Conservation (phyloP, 2,113 vertebrate species). For the Symphodus melops region DNA sequence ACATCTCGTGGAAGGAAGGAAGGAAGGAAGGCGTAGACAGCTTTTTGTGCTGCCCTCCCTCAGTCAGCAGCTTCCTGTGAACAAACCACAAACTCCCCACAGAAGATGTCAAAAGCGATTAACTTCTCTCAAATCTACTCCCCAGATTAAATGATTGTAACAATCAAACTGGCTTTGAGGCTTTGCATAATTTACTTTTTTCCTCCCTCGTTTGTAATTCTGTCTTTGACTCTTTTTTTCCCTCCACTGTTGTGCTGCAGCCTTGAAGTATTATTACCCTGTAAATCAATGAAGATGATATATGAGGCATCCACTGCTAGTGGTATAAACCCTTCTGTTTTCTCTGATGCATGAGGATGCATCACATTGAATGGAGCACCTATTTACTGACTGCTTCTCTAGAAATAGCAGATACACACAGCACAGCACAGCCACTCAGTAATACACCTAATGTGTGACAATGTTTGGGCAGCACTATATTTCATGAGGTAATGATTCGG, state of each 20-base stretch:
- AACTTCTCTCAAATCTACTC: conserved; percentile 68
- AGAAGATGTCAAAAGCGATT: conserved; percentile 73
- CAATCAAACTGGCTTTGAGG: conserved; percentile 74
- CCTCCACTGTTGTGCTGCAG: conserved; percentile 57
- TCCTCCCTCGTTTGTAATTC: conserved; percentile 44
- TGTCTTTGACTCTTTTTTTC: conserved; percentile 50
- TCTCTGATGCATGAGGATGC: conserved; percentile 71
- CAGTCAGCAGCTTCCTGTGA: conserved; percentile 39
- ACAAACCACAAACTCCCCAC: conserved; percentile 40
- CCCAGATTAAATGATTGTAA: conserved; percentile 74
- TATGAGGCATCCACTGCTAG: conserved; percentile 58
- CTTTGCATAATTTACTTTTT: conserved; percentile 74
- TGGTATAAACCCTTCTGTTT: conserved; percentile 65
- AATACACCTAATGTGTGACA: conserved; percentile 21
- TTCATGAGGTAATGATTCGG: conserved; percentile 15
- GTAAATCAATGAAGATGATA: conserved; percentile 78
- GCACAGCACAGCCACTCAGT: conserved; percentile 14
- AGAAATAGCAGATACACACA: conserved; percentile 30
- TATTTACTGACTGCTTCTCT: conserved; percentile 57
- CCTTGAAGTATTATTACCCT: conserved; percentile 75
- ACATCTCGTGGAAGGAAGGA: conserved; percentile 8
- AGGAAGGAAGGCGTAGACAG: background rate
- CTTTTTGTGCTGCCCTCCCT: conserved; percentile 22
- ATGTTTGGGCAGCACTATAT: conserved; percentile 33
- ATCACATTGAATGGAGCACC: conserved; percentile 55